These are phyloP conservation scores for Drosophila siamana DNA, from an alignment of 2,888 invertebrate species.

Conservation along the genomic window DNA sequence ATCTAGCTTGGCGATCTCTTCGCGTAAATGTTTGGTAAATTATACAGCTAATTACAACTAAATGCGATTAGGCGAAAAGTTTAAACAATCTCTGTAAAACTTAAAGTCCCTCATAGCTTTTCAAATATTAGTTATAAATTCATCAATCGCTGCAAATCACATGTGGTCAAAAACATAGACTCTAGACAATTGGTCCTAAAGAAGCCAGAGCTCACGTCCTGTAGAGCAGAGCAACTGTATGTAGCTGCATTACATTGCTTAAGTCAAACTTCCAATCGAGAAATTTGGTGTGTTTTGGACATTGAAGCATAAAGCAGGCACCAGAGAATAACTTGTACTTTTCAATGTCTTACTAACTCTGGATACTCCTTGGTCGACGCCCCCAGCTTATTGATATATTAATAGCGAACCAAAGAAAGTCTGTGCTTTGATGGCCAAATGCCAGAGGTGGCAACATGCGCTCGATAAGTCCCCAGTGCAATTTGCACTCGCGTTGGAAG, in stretches of 20 bases:
- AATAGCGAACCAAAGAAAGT: slow-evolving; percentile 7
- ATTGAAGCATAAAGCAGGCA: slow-evolving; percentile 42
- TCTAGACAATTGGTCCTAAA: background rate
- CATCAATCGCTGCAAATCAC: background rate
- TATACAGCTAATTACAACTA: slow-evolving; percentile 58
- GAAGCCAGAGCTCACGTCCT: background rate
- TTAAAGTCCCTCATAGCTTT: background rate
- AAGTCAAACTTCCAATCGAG: slow-evolving; percentile 49
- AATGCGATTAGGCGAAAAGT: slow-evolving; percentile 62
- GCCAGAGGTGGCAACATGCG: slow-evolving; percentile 18
- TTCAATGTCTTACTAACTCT: too few species aligned
- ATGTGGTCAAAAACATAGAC: background rate
- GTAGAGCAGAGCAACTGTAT: background rate
- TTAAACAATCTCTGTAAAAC: slow-evolving; percentile 41
- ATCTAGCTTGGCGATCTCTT: slow-evolving; percentile 6
- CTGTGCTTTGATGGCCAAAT: slow-evolving; percentile 3
- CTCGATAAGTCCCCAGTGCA: slow-evolving; percentile 15
- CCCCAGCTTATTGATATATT: slow-evolving; percentile 33
- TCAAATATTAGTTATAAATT: background rate
- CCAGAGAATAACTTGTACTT: slow-evolving; percentile 34
- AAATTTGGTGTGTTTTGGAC: slow-evolving; percentile 46
- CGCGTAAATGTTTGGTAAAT: slow-evolving; percentile 56
- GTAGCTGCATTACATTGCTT: slow-evolving; percentile 31
- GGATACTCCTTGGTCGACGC: too few species aligned
- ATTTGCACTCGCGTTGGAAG: slow-evolving; percentile 18